phyloP scores from a whole-genome alignment of 2,888 invertebrate genomes.

The Oegoconia quadripuncta region DNA sequence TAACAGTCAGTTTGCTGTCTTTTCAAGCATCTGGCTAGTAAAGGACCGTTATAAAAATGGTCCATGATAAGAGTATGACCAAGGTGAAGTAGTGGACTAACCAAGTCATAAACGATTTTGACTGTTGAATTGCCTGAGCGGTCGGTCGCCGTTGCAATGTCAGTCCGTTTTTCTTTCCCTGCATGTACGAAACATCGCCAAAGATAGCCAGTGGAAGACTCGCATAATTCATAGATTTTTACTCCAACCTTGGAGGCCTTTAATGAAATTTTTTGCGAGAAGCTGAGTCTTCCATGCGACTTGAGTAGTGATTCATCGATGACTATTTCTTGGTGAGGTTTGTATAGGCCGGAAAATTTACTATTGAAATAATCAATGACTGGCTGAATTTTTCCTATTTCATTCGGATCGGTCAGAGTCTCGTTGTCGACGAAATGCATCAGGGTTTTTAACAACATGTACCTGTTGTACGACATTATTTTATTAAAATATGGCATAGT shows the following conservation, averaged over 20 bases:
- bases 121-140: no score
- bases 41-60: constrained; percentile 32
- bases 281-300: constrained; percentile 14
- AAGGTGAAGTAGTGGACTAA: no score
- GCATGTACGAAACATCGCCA: constrained; percentile 21
- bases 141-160: no score
- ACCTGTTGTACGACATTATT: constrained; percentile 28
- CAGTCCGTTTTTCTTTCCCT: constrained; percentile 12
- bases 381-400: constrained; percentile 21
- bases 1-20: constrained; percentile 21
- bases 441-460: constrained; percentile 20
- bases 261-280: constrained; percentile 16
- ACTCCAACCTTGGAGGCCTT: constrained; percentile 23
- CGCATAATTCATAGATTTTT: constrained; percentile 24
- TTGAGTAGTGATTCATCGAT: constrained; percentile 25
- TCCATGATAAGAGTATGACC: background rate
- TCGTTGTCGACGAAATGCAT: constrained; percentile 23
- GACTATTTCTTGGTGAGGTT: constrained; percentile 23
- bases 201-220: constrained; percentile 21
- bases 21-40: constrained; percentile 25
- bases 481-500: constrained; percentile 21
- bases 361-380: constrained; percentile 21
- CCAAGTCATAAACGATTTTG: no score
- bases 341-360: constrained; percentile 24
- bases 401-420: constrained; percentile 8